Conservation (phyloP, 2,888 invertebrate species). For the Schizaphis graminum region DNA sequence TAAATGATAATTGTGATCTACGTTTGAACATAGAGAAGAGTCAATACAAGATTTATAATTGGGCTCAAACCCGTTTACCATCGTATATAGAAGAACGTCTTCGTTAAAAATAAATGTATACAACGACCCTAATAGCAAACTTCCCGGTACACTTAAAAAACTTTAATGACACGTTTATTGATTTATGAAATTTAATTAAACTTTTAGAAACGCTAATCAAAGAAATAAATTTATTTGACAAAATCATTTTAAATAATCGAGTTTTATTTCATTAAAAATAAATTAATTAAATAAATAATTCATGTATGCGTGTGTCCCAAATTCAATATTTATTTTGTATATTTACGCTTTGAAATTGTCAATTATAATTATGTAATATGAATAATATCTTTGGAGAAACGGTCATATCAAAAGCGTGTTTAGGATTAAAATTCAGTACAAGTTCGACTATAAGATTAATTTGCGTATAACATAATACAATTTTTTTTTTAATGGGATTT, state of each 20-base stretch:
- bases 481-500: too few relatives aligned
- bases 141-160: background rate
- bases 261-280: constrained; percentile 30
- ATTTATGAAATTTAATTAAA: constrained; percentile 33
- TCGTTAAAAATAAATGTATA: constrained; percentile 12
- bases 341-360: background rate
- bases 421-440: too few relatives aligned
- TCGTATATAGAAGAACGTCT: background rate
- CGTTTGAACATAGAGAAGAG: background rate
- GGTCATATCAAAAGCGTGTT: background rate
- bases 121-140: background rate
- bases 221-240: background rate
- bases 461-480: too few relatives aligned
- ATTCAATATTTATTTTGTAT: background rate
- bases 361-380: background rate
- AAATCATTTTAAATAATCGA: constrained; percentile 26
- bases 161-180: constrained; percentile 11
- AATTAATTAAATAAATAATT: constrained; percentile 10
- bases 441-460: too few relatives aligned
- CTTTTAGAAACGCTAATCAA: constrained; percentile 21
- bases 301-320: background rate
- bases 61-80: background rate
- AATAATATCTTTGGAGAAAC: background rate
- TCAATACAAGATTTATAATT: background rate
- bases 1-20: background rate